Evolutionary conservation across 2,888 invertebrate species (phyloP), one percentile per base, ranked within the genome.

Genomic region (Drosophila sordidula): DNA sequence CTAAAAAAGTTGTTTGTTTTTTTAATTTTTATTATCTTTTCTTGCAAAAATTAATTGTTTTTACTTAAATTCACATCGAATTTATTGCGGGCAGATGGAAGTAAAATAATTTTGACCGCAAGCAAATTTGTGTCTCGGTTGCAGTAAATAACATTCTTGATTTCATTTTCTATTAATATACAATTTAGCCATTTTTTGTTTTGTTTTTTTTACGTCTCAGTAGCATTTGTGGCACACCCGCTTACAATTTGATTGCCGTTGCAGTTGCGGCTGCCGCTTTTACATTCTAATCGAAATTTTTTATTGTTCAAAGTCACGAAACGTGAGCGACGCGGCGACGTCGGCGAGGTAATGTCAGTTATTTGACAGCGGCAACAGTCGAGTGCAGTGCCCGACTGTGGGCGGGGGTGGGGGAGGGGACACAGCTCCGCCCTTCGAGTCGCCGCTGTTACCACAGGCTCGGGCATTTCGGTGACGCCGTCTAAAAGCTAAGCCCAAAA

Each of bases 281-380:
- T 85, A 89, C 73, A 85, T 85, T 85, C 85, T 89, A 85, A 85
- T 85, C 85, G 85, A 85, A 89, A 89, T 69, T 89, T 78, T 84
- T 85, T 85, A 85, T 85, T 85, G 85, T 85, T 61, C 63, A 70
- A 75, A 85, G 85, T 85, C 85, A 85, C 90, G 85, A 86, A 83
- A 88, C 75, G 90, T 70, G 64, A 69, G 74, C 84, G 73, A 59
- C 84, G 46, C 51, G 41, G 55, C 55, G 70, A 42, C 45, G 51
- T 26, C 54, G 75, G 56, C 65, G 47, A 64, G 88, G 80, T 85
- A 85, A 85, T 85, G 89, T 88, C 85, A 88, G 85, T 85, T 85
- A 85, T 85, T 85, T 85, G 85, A 85, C 85, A 83, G 88, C 67
- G 64, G 55, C 88, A 78, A 78, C 59, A 79, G 83, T 86, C 77